Conservation (phyloP, 2,888 invertebrate species). For the Drepanosiphum platanoidis region DNA sequence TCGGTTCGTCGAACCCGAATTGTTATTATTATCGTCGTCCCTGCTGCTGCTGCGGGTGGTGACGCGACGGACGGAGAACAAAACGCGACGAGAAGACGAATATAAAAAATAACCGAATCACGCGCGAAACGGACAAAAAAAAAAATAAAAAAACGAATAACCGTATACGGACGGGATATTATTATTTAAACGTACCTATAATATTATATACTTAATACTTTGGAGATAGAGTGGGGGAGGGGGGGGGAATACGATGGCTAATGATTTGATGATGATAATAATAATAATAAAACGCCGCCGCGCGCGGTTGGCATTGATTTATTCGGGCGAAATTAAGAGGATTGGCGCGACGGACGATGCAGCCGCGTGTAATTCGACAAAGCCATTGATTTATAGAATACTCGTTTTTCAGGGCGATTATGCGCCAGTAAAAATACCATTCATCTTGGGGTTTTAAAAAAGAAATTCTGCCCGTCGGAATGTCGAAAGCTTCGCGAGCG, state of each 20-base stretch:
- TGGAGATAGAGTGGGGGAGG: not conserved
- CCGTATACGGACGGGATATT: conserved; percentile 26
- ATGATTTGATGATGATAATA: conserved; percentile 22
- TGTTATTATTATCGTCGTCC: no score
- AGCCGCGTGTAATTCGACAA: conserved; percentile 51
- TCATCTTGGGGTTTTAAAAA: conserved; percentile 23
- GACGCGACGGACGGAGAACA: no score
- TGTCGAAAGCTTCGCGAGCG: conserved; percentile 25
- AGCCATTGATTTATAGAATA: conserved; percentile 60
- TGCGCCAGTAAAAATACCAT: conserved; percentile 42
- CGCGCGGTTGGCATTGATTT: conserved; percentile 55
- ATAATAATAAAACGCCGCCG: not conserved
- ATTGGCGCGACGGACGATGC: not conserved
- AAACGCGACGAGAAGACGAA: not conserved
- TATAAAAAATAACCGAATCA: conserved; percentile 3
- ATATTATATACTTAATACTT: no score
- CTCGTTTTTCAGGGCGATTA: conserved; percentile 48
- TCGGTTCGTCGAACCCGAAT: conserved; percentile 55
- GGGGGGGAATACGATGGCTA: conserved; percentile 36
- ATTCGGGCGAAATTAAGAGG: conserved; percentile 57
- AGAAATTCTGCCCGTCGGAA: conserved; percentile 34
- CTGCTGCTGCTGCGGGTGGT: no score
- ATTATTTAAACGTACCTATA: no score
- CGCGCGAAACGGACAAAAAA: not conserved
- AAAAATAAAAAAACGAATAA: not conserved